Base-by-base conservation (phyloP, 2,113 vertebrate species). In the Thinocorus orbignyianus region DNA sequence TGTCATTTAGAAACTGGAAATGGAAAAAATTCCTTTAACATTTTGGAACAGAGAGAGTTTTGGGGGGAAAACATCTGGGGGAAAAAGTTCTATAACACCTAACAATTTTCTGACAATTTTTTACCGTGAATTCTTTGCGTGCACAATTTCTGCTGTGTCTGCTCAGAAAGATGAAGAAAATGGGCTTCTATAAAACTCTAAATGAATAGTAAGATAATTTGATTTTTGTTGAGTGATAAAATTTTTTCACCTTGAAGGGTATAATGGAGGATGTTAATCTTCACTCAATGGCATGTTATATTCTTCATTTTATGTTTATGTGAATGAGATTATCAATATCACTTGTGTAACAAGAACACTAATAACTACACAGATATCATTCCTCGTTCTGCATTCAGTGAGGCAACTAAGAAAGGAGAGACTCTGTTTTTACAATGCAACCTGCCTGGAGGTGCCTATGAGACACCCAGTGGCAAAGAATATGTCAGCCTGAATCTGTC, bases 31-130 rank as follows among this genome's bases (percentile, higher is more conserved):
- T 44, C 6, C 13, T 66, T 66, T 79, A 79, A 44, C 2, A 7
- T 1, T 48, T 49, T 30, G 6, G 4, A 73, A 16, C 9, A 85
- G 73, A 39, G 1, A 30, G 86, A 52, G 4, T 13, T 80, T 44
- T 3, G 12, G 28, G 14, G 33, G 3, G 28, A 64, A 55, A 9
- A 22, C 10, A 3, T 5, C 0, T 2, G 2, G 11, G 33, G 1
- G 10, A n/a, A 10, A 57, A 9, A 11, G 7, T 24, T 81, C 9
- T 6, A 3, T n/a, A 54, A 26, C 7, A 71, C 3, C 9, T 54
- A 30, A 35, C 4, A 62, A 22, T 44, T 71, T 65, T 79, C 24
- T 58, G 7, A 55, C 65, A 11, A 30, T 26, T 17, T 26, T n/a
- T 5, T 72, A 51, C 7, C 79, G 58, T 66, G 39, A 58, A 57